phyloP scores from a whole-genome alignment of 2,797 vertebrate genomes.

The Gephyroberyx darwinii region DNA sequence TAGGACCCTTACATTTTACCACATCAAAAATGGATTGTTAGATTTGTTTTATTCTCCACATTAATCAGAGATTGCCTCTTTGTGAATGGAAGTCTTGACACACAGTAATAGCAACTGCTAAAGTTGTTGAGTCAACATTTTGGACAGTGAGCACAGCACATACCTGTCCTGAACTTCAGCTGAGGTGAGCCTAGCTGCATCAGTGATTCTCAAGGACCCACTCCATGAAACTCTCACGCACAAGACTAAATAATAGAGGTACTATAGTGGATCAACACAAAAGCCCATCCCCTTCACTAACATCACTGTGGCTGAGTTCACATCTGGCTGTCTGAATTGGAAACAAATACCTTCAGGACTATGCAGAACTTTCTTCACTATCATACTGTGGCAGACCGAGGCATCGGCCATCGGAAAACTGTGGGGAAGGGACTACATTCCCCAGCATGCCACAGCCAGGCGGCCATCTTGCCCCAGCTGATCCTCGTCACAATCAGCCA shows the following conservation, averaged over 20 bases:
- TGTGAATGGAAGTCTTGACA: not conserved
- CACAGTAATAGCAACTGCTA: not conserved
- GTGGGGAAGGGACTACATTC: too few species aligned
- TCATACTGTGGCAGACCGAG: not conserved
- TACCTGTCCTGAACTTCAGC: slow-evolving; percentile 55
- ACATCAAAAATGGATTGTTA: too few species aligned
- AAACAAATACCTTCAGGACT: not conserved
- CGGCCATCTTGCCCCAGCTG: too few species aligned
- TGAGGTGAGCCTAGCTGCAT: slow-evolving; percentile 63
- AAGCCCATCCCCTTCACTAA: slow-evolving; percentile 3
- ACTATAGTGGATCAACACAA: slow-evolving; percentile 28
- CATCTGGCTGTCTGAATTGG: not conserved
- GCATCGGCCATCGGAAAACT: too few species aligned
- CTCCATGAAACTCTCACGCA: slow-evolving; percentile 64
- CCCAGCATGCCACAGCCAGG: too few species aligned
- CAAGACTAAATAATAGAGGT: slow-evolving; percentile 42
- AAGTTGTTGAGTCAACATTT: slow-evolving; percentile 54
- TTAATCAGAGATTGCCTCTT: not conserved
- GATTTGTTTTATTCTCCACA: too few species aligned
- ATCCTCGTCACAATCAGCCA: too few species aligned
- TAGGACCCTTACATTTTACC: too few species aligned
- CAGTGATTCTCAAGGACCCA: slow-evolving; percentile 75
- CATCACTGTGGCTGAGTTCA: not conserved
- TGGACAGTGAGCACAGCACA: slow-evolving; percentile 9
- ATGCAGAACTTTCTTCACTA: not conserved